Conservation (phyloP, 2,888 invertebrate species). For the Nezara viridula region DNA sequence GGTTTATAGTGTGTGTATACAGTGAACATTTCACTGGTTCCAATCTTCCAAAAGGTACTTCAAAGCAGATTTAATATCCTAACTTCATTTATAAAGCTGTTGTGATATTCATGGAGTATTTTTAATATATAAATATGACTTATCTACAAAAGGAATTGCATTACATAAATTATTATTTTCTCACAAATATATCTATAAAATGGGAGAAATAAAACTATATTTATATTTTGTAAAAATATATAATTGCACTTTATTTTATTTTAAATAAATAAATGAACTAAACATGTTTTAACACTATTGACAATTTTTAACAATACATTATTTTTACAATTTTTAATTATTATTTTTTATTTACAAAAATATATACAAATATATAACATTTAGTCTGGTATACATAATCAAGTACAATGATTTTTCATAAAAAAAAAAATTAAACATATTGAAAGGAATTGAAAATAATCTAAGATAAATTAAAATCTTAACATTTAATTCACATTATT, state of each 20-base stretch:
- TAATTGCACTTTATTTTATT: constrained; percentile 20
- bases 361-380: constrained; percentile 48
- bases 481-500: background rate
- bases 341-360: constrained; percentile 36
- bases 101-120: constrained; percentile 38
- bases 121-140: constrained; percentile 25
- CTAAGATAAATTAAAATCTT: background rate
- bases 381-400: constrained; percentile 7
- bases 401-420: background rate
- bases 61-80: background rate
- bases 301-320: background rate
- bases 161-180: constrained; percentile 32
- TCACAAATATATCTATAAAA: background rate
- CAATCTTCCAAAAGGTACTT: constrained; percentile 40
- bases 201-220: constrained; percentile 29
- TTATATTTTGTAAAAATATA: constrained; percentile 49
- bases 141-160: background rate
- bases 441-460: background rate
- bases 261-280: constrained; percentile 32
- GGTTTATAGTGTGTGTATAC: background rate
- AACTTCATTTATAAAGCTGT: background rate
- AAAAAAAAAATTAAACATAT: background rate
- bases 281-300: background rate
- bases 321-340: background rate
- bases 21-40: constrained; percentile 12